A percentile compares a stretch with the other conserved stretches of the same genome.
Conservation (phyloP, 2,888 invertebrate genomes). For the Hyles lineata region DNA sequence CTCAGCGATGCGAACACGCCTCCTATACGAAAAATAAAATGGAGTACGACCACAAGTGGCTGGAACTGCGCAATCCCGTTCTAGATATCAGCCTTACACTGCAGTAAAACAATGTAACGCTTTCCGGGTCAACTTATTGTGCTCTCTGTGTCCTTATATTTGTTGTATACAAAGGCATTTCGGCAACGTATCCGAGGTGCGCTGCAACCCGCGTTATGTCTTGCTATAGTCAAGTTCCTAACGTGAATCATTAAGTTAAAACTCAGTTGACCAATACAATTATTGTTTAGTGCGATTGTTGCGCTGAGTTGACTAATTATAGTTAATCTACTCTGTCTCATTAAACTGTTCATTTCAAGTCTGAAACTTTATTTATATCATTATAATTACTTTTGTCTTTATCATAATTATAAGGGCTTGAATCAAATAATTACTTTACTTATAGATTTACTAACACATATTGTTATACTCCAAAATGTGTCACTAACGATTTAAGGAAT, state of each 20-base stretch:
- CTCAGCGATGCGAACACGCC: neutral
- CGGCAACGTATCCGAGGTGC: conserved; percentile 32
- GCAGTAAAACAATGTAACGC: conserved; percentile 49
- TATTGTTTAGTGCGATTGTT: neutral
- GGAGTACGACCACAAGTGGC: conserved; percentile 23
- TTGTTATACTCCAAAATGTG: too few species aligned
- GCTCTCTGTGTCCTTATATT: conserved; percentile 44
- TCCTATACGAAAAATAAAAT: conserved; percentile 23
- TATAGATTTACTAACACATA: too few species aligned
- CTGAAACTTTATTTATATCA: too few species aligned
- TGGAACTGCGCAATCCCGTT: conserved; percentile 40
- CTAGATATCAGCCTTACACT: conserved; percentile 45
- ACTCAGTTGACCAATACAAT: neutral
- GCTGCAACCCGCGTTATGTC: neutral
- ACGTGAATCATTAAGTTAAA: neutral
- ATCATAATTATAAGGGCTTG: too few species aligned
- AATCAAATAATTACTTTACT: too few species aligned
- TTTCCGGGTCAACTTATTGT: conserved; percentile 51
- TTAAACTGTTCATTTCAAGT: too few species aligned
- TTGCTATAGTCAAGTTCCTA: neutral
- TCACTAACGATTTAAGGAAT: too few species aligned
- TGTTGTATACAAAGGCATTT: conserved; percentile 29
- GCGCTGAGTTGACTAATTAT: neutral
- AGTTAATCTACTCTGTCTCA: too few species aligned
- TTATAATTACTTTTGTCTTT: too few species aligned